Evolutionary conservation across 2,797 vertebrate species (phyloP).

Genomic region (Notamacropus eugenii): DNA sequence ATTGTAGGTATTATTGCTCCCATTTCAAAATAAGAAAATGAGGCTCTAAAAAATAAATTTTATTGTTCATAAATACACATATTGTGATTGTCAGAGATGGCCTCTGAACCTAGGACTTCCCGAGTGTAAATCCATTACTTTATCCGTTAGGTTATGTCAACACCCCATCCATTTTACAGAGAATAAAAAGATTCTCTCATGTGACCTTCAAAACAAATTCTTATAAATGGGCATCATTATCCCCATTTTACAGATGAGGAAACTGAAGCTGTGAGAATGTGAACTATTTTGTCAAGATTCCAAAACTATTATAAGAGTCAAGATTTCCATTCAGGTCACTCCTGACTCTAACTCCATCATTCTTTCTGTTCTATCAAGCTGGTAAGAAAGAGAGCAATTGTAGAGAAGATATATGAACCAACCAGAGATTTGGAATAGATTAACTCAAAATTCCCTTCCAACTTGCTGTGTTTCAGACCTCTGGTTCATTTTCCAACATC

Average conservation of each 20-base stretch:
- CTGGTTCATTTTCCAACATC: not conserved
- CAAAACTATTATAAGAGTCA: not conserved
- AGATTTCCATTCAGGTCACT: not conserved
- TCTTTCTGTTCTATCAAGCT: not conserved
- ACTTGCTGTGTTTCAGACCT: not conserved
- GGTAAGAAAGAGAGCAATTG: not conserved
- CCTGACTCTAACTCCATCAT: not conserved
- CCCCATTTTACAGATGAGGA: not conserved
- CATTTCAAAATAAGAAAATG: not conserved
- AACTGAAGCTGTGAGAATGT: not conserved
- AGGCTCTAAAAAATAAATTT: constrained; percentile 2
- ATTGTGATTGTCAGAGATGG: not conserved
- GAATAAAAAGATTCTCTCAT: not conserved
- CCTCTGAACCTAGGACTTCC: not conserved
- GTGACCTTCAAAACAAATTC: not conserved
- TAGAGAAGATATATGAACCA: not conserved
- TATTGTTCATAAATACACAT: not conserved
- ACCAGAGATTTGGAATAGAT: not conserved
- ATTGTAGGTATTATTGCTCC: not conserved
- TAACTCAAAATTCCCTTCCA: not conserved
- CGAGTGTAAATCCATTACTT: not conserved
- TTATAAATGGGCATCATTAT: not conserved
- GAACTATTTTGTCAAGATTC: not conserved
- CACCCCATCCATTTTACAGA: not conserved
- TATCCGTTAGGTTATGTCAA: not conserved